Evolutionary conservation across 2,113 vertebrate genomes (phyloP), one percentile per base, ranked within the genome.

Genomic region (Archocentrus centrarchus): DNA sequence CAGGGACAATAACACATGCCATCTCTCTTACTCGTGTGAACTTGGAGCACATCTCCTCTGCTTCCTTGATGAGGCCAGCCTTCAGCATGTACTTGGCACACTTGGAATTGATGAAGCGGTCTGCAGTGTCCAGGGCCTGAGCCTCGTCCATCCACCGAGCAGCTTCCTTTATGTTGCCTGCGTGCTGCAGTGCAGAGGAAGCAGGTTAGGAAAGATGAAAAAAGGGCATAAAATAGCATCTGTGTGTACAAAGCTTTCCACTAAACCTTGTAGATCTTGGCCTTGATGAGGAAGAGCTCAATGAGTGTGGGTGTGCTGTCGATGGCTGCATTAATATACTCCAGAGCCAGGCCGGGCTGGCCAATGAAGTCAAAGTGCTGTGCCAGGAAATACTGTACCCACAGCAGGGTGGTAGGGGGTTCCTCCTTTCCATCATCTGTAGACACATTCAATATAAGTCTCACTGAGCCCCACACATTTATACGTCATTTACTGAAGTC

Each of bases 71-170:
- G 94, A 99, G 95, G 88, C 97, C 97, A 59, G 98, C 98, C 96
- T 98, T 99, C 91, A 99, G 95, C 97, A 99, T 98, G 59, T 99
- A 99, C 92, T 99, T 99, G 96, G 98, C 98, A 96, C 98, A 99
- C 93, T 99, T 99, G 68, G 98, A 99, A 94, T 99, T 99, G 96
- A 99, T 99, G 95, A 99, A 99, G 91, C 98, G 96, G 94, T 99
- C 98, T 41, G 98, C 98, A 0, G 98, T 99, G 93, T 99, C 98
- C 93, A 99, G 95, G 53, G 97, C 97, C 95, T 99, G 98, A 60
- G 98, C 98, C 87, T 99, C 98, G 41, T 99, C 98, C 98, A 99
- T 99, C 98, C 98, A 99, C 79, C 97, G 97, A 32, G 97, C 98
- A 5, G 98, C 98, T 94, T 99, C 98, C 93, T 95, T 97, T 94